Evolutionary conservation across 1,140 invertebrate species (phyloP).

Genomic region (Penaeus japonicus): DNA sequence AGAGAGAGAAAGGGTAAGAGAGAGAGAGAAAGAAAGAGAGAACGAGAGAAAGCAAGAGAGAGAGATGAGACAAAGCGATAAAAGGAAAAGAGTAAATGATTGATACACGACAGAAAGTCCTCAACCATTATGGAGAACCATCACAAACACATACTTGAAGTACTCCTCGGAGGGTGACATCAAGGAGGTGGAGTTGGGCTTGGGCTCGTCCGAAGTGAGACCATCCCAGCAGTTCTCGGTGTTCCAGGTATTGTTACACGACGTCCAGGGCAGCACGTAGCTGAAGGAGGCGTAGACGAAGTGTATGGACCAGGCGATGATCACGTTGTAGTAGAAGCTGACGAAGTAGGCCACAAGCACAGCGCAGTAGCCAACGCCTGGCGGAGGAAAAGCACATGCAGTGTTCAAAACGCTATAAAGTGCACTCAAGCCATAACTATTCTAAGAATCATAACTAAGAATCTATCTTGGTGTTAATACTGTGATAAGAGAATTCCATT

Average conservation of each 20-base stretch:
- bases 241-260: conserved; percentile 68
- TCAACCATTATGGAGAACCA: no score
- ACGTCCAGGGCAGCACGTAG: conserved; percentile 66
- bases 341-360: conserved; percentile 70
- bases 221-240: conserved; percentile 63
- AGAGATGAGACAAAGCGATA: no score
- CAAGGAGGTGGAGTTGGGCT: conserved; percentile 39
- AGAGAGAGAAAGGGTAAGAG: no score
- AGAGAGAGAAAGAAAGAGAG: no score
- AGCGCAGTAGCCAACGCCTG: conserved; percentile 71
- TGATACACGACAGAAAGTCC: no score
- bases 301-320: conserved; percentile 69
- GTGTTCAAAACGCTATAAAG: no score
- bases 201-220: conserved; percentile 53
- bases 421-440: no score
- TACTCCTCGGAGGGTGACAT: conserved; percentile 63
- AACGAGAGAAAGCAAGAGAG: no score
- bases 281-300: conserved; percentile 67
- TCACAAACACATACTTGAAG: conserved; percentile 62
- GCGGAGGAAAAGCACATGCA: neutral
- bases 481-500: no score
- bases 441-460: no score
- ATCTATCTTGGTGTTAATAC: no score
- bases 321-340: conserved; percentile 70
- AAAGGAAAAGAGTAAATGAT: no score